Conservation (phyloP, 2,888 invertebrate genomes). For the Leucoma salicis region DNA sequence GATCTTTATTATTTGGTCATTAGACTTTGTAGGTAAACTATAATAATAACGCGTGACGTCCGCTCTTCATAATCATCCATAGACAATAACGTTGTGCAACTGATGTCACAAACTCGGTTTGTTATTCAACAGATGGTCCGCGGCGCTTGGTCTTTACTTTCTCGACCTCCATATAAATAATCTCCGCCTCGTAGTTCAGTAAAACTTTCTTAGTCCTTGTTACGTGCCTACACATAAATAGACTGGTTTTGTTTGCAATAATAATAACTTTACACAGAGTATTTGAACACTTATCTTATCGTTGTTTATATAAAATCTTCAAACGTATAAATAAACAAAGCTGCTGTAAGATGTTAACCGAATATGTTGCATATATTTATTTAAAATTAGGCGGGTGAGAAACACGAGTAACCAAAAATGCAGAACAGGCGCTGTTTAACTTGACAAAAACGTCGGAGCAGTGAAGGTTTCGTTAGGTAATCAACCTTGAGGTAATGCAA, state of each 20-base stretch:
- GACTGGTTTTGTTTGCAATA: conserved; percentile 18
- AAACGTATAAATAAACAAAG: conserved; percentile 19
- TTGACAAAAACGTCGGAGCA: conserved; percentile 19
- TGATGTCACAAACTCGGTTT: conserved; percentile 52
- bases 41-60: conserved; percentile 61
- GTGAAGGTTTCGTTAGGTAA: conserved; percentile 30
- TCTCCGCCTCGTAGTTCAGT: conserved; percentile 44
- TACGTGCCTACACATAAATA: conserved; percentile 25
- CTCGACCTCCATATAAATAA: conserved; percentile 62
- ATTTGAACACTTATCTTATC: conserved; percentile 25
- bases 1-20: conserved; percentile 45
- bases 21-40: conserved; percentile 46
- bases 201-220: conserved; percentile 44
- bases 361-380: conserved; percentile 12
- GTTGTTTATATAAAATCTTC: conserved; percentile 21
- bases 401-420: conserved; percentile 9
- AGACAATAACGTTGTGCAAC: conserved; percentile 66
- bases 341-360: conserved; percentile 23
- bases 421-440: conserved; percentile 14
- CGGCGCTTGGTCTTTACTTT: conserved; percentile 65
- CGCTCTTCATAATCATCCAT: conserved; percentile 56
- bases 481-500: conserved; percentile 49
- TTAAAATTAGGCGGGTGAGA: conserved; percentile 13
- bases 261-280: conserved; percentile 14
- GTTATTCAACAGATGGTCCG: conserved; percentile 67